A percentile compares a stretch with the other conserved stretches of the same genome.
Conservation (phyloP, 2,797 vertebrate species). For the Odontamblyopus lacepedii region DNA sequence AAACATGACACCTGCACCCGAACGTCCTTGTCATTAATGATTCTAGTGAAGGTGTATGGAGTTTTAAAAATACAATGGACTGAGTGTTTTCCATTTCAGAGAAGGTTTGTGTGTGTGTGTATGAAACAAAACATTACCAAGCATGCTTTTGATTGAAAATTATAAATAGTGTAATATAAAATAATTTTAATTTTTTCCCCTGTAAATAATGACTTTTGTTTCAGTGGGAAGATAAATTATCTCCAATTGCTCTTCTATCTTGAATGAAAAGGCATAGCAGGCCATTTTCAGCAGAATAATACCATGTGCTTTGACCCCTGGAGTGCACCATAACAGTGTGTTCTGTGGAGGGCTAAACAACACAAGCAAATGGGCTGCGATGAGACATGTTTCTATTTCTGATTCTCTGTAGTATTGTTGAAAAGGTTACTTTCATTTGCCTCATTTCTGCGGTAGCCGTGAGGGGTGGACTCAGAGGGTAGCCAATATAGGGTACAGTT, state of each 20-base stretch:
- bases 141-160: too few relatives aligned
- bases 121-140: too few relatives aligned
- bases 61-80: too few relatives aligned
- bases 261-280: constrained; percentile 9
- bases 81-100: too few relatives aligned
- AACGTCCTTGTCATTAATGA: too few relatives aligned
- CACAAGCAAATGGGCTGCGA: constrained; percentile 14
- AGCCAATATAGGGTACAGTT: constrained; percentile 11
- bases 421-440: constrained; percentile 35
- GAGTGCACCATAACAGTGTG: constrained; percentile 18
- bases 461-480: constrained; percentile 37
- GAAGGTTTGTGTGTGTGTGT: too few relatives aligned
- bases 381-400: constrained; percentile 23
- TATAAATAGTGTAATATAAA: too few relatives aligned
- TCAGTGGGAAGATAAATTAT: not conserved
- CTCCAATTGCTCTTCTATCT: not conserved
- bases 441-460: constrained; percentile 14
- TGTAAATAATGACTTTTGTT: not conserved
- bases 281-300: constrained; percentile 10
- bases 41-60: too few relatives aligned
- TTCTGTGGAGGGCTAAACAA: constrained; percentile 34
- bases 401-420: constrained; percentile 14
- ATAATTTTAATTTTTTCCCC: not conserved
- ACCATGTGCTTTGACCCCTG: constrained; percentile 18
- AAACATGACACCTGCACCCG: too few relatives aligned